Evolutionary conservation across 2,113 vertebrate species (phyloP).

Genomic region (Xiphophorus maculatus): DNA sequence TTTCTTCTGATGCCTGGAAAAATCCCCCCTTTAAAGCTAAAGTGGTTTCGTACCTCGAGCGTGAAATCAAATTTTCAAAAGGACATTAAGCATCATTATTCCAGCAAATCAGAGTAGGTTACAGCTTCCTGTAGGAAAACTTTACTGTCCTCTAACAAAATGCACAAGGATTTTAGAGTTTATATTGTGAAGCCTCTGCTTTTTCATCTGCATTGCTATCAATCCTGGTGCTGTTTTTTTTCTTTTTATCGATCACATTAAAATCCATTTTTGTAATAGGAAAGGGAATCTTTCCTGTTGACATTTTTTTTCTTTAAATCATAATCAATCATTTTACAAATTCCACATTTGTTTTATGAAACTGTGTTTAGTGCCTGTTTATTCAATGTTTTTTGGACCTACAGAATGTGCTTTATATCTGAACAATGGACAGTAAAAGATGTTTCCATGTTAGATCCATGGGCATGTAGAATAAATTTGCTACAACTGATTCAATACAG

Average conservation of each 20-base stretch:
- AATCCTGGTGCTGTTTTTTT: not conserved
- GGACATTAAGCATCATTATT: conserved; percentile 55
- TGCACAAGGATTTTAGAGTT: conserved; percentile 7
- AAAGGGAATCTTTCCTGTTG: not conserved
- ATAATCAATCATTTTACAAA: conserved; percentile 27
- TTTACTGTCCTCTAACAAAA: conserved; percentile 10
- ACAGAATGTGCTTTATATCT: no score
- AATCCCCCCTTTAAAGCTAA: conserved; percentile 34
- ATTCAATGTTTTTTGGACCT: no score
- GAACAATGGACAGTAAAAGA: no score
- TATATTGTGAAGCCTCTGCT: not conserved
- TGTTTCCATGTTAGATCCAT: no score
- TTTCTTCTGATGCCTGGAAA: conserved; percentile 45
- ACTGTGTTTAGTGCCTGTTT: no score
- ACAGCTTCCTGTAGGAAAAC: conserved; percentile 23
- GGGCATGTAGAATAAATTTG: no score
- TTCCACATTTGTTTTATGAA: not conserved
- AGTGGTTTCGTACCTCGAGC: conserved; percentile 49
- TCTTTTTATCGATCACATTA: not conserved
- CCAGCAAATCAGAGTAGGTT: conserved; percentile 33
- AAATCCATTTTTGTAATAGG: conserved; percentile 5
- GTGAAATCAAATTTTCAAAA: conserved; percentile 60
- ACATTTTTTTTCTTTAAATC: not conserved
- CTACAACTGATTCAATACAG: no score
- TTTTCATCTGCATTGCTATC: conserved; percentile 25